Base-by-base conservation (phyloP, 1,140 invertebrate species). In the Lepidurus packardi region DNA sequence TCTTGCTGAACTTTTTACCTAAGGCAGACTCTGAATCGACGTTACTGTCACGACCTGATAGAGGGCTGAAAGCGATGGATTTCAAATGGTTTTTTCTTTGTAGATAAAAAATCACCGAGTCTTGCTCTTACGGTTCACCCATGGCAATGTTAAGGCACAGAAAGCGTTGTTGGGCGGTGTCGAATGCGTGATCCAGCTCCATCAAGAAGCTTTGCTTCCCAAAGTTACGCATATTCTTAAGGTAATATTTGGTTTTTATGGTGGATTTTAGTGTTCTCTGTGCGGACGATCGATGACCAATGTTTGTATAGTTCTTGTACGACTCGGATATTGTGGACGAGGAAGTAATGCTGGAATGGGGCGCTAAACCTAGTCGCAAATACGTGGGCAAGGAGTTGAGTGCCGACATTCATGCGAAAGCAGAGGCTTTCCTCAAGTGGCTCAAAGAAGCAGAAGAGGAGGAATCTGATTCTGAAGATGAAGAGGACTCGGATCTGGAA, bases 391-490 rank as follows among this genome's bases (percentile, higher is more conserved):
- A 95, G 83, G 94, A 98, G 83, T 85, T 98, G 77, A 92, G 92
- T 76, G 90, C 93, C 79, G 95, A 98, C 83, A 97, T 99, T 84
- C 94, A 96, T 81, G 90, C 92, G 65, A 93, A 94, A 83, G 96
- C 95, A 74, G 90, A 92, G 82, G 95, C 95, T 53, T 98, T 99
- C 85, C 90, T 99, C 10, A 95, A 92, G 82, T 99, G 98, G 98
- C 89, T 99, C 73, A 91, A 95, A 84, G 94, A 99, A 86, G 97
- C 98, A 78, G 96, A 98, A 82, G 96, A 97, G 85, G 95, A 98
- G 84, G 92, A 93, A 77, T 90, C 89, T 43, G 90, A 90, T 16
- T 90, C 91, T 41, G 89, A 89, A 7, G 89, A 91, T 25, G 91
- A 92, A 75, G 90, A 90, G 78, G 89, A 89, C 83, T 89, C 90